A percentile compares a stretch with the other conserved stretches of the same genome.
These are phyloP conservation scores for Tetragonula carbonaria DNA, from an alignment of 2,888 invertebrate genomes.

Conservation along the genomic window DNA sequence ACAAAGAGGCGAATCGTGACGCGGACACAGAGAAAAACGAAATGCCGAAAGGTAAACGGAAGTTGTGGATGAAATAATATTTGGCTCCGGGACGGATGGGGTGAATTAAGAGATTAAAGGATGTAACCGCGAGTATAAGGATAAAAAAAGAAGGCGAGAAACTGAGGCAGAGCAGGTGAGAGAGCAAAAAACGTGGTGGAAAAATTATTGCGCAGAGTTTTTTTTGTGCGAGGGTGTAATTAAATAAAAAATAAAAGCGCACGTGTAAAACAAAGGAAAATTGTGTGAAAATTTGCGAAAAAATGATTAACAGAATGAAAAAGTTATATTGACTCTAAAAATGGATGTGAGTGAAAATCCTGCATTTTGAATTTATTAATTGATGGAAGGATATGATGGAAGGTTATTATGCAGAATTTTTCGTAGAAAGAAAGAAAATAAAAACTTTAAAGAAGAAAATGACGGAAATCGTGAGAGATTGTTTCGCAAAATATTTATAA, in stretches of 20 bases:
- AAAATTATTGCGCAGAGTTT: neutral
- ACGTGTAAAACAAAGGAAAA: neutral
- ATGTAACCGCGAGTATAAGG: neutral
- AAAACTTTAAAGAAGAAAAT: neutral
- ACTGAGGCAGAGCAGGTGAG: neutral
- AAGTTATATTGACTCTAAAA: too few species aligned
- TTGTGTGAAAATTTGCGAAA: neutral
- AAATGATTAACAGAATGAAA: too few species aligned
- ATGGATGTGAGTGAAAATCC: too few species aligned
- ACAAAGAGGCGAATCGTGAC: neutral
- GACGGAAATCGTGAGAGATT: neutral
- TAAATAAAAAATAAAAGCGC: neutral
- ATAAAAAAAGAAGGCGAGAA: neutral
- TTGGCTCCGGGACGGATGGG: neutral
- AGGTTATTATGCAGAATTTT: too few species aligned
- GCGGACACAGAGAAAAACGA: neutral
- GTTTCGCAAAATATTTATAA: neutral
- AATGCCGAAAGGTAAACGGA: neutral
- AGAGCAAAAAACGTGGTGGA: neutral
- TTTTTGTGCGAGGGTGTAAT: neutral
- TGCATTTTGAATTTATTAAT: too few species aligned
- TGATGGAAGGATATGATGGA: too few species aligned
- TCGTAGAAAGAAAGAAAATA: neutral
- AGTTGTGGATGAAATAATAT: constrained; percentile 18
- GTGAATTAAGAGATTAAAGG: constrained; percentile 11